Base-by-base conservation (phyloP, 2,797 vertebrate genomes). In the Trichosurus vulpecula region DNA sequence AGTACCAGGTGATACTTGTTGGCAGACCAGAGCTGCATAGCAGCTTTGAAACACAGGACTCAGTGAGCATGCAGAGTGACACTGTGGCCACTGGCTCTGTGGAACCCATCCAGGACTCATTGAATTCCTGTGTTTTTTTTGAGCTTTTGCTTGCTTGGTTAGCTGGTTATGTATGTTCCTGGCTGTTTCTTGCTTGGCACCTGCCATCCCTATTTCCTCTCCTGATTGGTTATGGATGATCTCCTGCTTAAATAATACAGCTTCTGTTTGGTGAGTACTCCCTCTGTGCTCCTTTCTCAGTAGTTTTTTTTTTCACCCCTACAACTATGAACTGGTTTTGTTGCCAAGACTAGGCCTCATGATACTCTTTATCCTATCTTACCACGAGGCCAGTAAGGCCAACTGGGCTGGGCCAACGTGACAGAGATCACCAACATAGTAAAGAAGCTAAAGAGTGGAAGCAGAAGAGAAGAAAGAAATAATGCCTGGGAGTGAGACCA, bases 1-100 rank as follows among this genome's bases (percentile, higher is more conserved):
- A 54, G 52, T 1, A 0, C 30, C 27, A 6, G 0, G 52, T n/a
- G 41, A 0, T 8, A 0, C 11, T 4, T 9, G 25, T 0, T 66
- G 31, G 55, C 25, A 87, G 74, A 87, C 35, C 41, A 87, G 41
- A 87, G 41, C 25, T 27, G 31, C 3, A 12, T 51, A 51, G 6
- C 16, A 27, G 13, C 41, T 12, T 41, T 19, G 58, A 52, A 51
- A 91, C 16, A 81, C 74, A 27, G 22, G 22, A 87, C 41, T 87
- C 74, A 87, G 4, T 87, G 74, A 87, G 41, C 9, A 11, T 87
- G 22, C 66, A 87, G 25, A 81, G n/a, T 87, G 41, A 87, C 41
- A 47, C 29, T 87, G 41, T 81, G 74, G 25, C 25, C 51, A 25
- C 8, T 87, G 41, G 74, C 41, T 27, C 41, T 47, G 22, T 51